Base-by-base conservation (phyloP, 1,140 invertebrate genomes). In the Phymastichus coffea region DNA sequence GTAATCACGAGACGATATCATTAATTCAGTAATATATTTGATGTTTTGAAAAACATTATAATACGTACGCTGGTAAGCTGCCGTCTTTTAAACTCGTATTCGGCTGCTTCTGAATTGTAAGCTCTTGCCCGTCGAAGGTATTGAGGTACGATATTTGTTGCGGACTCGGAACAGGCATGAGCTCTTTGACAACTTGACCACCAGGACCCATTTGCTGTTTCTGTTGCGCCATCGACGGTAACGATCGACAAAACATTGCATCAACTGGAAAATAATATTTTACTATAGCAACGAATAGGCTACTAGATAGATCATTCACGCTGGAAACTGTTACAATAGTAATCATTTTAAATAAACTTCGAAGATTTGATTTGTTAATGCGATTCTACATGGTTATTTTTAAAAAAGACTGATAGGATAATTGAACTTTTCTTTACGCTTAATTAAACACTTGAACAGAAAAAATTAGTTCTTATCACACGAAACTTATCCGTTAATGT, bases 131-230 rank as follows among this genome's bases (percentile, higher is more conserved):
- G 83, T 97, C 94, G 80, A 97, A 96, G 58, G 93, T 89, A 83
- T 94, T 95, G 60, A 96, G 84, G 83, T 96, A 97, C 67, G 94
- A 93, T 74, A 97, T 95, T 84, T 95, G 93, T 79, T 96, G 94
- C 25, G 95, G 94, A 54, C 94, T 96, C 60, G 94, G 95, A 63
- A 96, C 94, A 40, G 94, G 94, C 92, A 97, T 96, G 62, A 97
- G 81, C 78, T 94, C 92, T 79, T 93, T 91, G 17, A 81, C 82
- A 22, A 56, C 51, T 57, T 51, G 53, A 25, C 72, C 55, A 51
- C 72, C 74, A n/a, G 60, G 54, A 48, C 71, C 68, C 43, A 77
- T 80, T 67, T 71, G 84, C 73, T 89, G 87, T 66, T 89, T 88
- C 75, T 89, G 87, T 79, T 88, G 88, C 69, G 87, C 87, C 78